Conservation (phyloP, 2,797 vertebrate genomes). For the Betta splendens region DNA sequence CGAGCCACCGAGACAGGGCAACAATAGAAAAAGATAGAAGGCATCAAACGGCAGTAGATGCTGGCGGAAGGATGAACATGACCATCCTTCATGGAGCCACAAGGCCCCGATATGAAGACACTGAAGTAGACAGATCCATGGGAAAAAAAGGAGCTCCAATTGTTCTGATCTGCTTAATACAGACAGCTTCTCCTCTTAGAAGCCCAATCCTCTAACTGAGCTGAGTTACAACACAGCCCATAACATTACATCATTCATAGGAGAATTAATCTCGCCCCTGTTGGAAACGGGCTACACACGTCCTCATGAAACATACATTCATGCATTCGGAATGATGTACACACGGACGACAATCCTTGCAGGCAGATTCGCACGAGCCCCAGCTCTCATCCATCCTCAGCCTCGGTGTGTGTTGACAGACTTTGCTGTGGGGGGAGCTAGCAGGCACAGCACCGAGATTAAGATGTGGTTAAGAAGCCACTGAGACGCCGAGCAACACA, state of each 20-base stretch:
- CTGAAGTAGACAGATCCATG: constrained; percentile 37
- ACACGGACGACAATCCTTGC: constrained; percentile 35
- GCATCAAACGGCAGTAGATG: constrained; percentile 55
- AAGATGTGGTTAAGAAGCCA: constrained; percentile 64
- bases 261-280: constrained; percentile 58
- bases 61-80: constrained; percentile 44
- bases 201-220: constrained; percentile 52
- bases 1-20: constrained; percentile 36
- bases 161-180: constrained; percentile 40
- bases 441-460: constrained; percentile 65
- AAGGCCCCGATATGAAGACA: constrained; percentile 55
- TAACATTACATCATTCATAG: constrained; percentile 73
- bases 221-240: constrained; percentile 72
- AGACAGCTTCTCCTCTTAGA: constrained; percentile 35
- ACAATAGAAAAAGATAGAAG: constrained; percentile 52
- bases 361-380: constrained; percentile 41
- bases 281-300: constrained; percentile 49
- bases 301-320: constrained; percentile 31
- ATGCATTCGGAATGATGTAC: constrained; percentile 34
- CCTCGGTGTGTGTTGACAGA: constrained; percentile 63
- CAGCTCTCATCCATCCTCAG: constrained; percentile 55
- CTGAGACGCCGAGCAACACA: constrained; percentile 60
- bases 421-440: constrained; percentile 63
- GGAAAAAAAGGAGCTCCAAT: constrained; percentile 43
- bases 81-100: constrained; percentile 36